Evolutionary conservation across 2,888 invertebrate genomes (phyloP), one percentile per base, ranked within the genome.

Genomic region (Hydrotaea diabolus): DNA sequence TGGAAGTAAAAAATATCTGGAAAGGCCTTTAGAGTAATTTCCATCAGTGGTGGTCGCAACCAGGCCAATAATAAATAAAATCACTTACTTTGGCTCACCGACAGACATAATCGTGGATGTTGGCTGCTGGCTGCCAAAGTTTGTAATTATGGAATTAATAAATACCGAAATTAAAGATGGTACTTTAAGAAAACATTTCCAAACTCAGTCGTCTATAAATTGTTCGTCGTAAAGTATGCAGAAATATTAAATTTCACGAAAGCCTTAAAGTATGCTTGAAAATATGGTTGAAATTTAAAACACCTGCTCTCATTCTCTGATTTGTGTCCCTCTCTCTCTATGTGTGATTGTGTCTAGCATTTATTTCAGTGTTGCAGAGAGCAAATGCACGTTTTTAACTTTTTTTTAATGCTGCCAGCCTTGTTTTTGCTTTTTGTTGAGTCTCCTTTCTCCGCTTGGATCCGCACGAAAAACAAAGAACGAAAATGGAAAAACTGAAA

Each of bases 131-230:
- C 31, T 31, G 69, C 23, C 43, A 8, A 69, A 69, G 46, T 69
- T 69, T 69, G 69, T 69, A 69, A 69, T 69, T 69, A 69, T 69
- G 69, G 46, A 69, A 69, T 69, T 69, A 69, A 69, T 69, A 69
- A 69, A 69, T 66, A 17, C 39, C 39, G n/a, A 15, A 49, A n/a
- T 49, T n/a, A n/a, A 49, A n/a, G 49, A 49, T 2, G 49, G n/a
- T 7, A n/a, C 49, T 49, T 49, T 49, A 49, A 49, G 49, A 13
- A 62, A 31, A 62, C n/a, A 31, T 62, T 62, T n/a, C n/a, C 62
- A 9, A 15, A 62, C 26, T 11, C 15, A 62, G 62, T 62, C 31
- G 26, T 31, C 31, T 31, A 62, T 62, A 62, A 62, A 62, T 62
- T 62, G 15, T n/a, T 31, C 23, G 53, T n/a, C 21, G 57, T 2